These are phyloP conservation scores for Intellagama lesueurii DNA, from an alignment of 2,797 vertebrate species.

Conservation along the genomic window DNA sequence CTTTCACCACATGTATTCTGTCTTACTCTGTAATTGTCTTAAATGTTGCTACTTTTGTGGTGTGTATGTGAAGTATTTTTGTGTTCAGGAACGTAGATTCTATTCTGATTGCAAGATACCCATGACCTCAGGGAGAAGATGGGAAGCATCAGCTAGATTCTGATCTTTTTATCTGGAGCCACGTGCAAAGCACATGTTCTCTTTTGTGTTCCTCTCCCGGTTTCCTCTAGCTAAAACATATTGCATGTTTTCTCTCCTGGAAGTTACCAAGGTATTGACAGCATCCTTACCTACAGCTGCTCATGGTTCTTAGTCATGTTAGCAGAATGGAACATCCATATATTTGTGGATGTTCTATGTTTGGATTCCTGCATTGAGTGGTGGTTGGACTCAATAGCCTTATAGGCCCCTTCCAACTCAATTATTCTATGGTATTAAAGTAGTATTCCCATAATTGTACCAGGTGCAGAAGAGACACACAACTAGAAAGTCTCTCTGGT, in stretches of 20 bases:
- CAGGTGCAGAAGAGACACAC: neutral
- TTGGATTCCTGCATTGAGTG: too few relatives aligned
- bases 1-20: neutral
- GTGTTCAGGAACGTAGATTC: neutral
- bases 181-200: neutral
- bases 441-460: too few relatives aligned
- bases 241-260: neutral
- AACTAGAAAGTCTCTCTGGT: neutral
- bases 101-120: neutral
- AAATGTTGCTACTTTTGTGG: neutral
- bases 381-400: too few relatives aligned
- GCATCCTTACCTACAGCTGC: slow-evolving; percentile 1
- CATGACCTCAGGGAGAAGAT: neutral
- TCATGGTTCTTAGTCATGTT: neutral
- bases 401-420: too few relatives aligned
- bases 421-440: too few relatives aligned
- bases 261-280: neutral
- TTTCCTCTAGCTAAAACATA: neutral
- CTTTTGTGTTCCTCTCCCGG: neutral
- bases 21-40: neutral
- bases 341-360: too few relatives aligned
- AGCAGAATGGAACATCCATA: neutral
- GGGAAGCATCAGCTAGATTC: too few relatives aligned
- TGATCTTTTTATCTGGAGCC: neutral
- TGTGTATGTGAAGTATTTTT: neutral